Base-by-base conservation (phyloP, 2,113 vertebrate genomes). In the Nothobranchius kuhntae region DNA sequence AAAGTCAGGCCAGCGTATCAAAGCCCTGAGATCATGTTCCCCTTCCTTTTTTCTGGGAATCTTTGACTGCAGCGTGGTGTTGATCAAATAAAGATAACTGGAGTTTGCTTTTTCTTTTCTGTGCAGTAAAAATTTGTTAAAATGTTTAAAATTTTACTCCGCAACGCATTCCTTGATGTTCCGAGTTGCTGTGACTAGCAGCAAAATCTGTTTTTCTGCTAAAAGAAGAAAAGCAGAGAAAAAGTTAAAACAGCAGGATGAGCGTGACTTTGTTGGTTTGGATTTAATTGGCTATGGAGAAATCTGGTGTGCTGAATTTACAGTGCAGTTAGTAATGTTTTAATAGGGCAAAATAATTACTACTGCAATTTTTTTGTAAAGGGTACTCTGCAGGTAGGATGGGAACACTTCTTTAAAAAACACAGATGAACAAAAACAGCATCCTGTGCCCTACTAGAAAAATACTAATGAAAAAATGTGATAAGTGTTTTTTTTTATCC, bases 41-140 rank as follows among this genome's bases (percentile, higher is more conserved):
- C 38, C 3, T 74, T 68, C 67, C 60, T 57, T 73, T 59, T 61
- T 84, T 71, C 76, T 52, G 40, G 59, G 44, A 53, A 42, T 46
- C 65, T 71, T 52, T 63, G 4, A 30, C 30, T 3, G 1, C 40
- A 58, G 66, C 47, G 38, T 40, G 59, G 13, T 40, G 75, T 73
- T 44, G 68, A 78, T 76, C 61, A 74, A 65, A 53, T 15, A 45
- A 59, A 40, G 59, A 45, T 68, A 3, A 30, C 30, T 30, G 30
- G 30, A 30, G 30, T 30, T 30, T 54, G 24, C 46, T 52, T 64
- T 21, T 45, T 57, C 15, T 53, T 53, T 45, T 61, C 10, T 26
- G 45, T 0, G 1, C 50, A 61, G 55, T 52, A 57, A 1, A 71
- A 74, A 67, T 71, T 9, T 36, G 30, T 21, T 9, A 12, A 51